phyloP scores from a whole-genome alignment of 2,797 vertebrate genomes.

The Bucorvus abyssinicus region DNA sequence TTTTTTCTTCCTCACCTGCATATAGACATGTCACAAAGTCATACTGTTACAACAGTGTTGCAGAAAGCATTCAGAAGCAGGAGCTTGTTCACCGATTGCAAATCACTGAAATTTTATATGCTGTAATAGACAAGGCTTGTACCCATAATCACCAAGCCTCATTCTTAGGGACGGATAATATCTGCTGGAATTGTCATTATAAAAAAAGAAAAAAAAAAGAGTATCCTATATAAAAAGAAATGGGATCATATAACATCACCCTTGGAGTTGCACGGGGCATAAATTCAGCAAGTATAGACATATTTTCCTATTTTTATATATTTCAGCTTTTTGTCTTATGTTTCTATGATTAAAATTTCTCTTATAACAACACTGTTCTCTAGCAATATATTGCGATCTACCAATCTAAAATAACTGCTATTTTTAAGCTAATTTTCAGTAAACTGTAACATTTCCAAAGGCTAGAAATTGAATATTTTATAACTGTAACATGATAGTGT shows the following conservation, averaged over 20 bases:
- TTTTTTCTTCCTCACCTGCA: background rate
- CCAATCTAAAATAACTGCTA: background rate
- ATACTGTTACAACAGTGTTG: background rate
- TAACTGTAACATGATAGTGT: background rate
- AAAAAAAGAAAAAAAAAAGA: background rate
- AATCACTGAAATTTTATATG: background rate
- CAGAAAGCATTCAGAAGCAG: background rate
- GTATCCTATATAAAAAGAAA: background rate
- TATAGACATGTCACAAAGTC: background rate
- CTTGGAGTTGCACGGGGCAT: background rate
- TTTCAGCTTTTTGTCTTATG: background rate
- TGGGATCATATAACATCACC: background rate
- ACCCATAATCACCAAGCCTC: background rate
- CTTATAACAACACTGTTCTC: background rate
- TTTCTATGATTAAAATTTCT: background rate
- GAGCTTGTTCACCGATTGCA: background rate
- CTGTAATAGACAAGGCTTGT: background rate
- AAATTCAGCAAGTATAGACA: background rate
- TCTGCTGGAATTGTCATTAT: background rate
- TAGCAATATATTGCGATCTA: background rate
- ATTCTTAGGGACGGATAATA: background rate
- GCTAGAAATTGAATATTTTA: slow-evolving; percentile 6
- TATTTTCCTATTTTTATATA: background rate
- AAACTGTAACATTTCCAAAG: background rate
- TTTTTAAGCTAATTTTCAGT: background rate